Evolutionary conservation across 2,888 invertebrate species (phyloP).

Genomic region (Ophion costatus): DNA sequence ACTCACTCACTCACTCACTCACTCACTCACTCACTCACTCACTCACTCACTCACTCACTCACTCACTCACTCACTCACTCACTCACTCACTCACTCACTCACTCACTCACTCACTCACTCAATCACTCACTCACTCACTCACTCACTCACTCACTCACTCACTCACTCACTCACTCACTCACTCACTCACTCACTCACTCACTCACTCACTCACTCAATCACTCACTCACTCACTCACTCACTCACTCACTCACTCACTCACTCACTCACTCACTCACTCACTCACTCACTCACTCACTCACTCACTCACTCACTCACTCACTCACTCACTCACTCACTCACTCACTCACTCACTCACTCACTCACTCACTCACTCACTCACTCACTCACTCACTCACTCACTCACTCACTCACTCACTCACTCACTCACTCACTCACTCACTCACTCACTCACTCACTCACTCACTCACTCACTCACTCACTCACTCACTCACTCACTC

Average conservation of each 20-base stretch:
- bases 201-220: conserved; percentile 47
- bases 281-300: conserved; percentile 39
- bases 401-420: conserved; percentile 29
- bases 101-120: conserved; percentile 31
- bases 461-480: conserved; percentile 44
- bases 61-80: conserved; percentile 27
- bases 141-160: conserved; percentile 29
- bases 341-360: conserved; percentile 40
- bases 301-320: conserved; percentile 32
- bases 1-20: conserved; percentile 16
- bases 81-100: conserved; percentile 42
- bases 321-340: conserved; percentile 27
- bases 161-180: conserved; percentile 41
- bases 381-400: conserved; percentile 42
- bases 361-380: conserved; percentile 31
- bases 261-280: conserved; percentile 16
- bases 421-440: conserved; percentile 47
- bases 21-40: conserved; percentile 39
- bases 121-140: conserved; percentile 42
- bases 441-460: conserved; percentile 24
- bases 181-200: conserved; percentile 29
- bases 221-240: conserved; percentile 24
- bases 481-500: conserved; percentile 16
- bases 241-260: conserved; percentile 44
- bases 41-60: conserved; percentile 32